A percentile compares a stretch with the other conserved stretches of the same genome.
Conservation (phyloP, 2,113 vertebrate species). For the Sigmodon hispidus region DNA sequence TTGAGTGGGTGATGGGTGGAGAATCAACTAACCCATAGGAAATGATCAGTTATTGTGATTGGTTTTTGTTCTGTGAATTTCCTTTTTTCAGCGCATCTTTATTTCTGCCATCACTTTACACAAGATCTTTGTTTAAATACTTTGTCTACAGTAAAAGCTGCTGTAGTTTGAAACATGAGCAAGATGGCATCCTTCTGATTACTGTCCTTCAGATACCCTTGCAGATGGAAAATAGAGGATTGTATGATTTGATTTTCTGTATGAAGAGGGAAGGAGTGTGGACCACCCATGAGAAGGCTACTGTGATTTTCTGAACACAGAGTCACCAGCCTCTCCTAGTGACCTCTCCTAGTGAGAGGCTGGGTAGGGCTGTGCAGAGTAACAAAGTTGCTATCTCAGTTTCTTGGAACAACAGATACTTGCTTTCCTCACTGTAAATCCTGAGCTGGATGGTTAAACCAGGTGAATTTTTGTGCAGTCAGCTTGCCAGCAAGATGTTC, state of each 20-base stretch:
- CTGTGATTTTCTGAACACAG: neutral
- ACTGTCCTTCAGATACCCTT: fast-evolving
- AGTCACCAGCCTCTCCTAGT: neutral
- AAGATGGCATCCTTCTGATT: neutral
- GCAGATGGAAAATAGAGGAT: neutral
- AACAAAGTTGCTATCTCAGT: neutral
- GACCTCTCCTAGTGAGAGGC: neutral
- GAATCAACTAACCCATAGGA: neutral
- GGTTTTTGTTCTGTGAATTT: neutral
- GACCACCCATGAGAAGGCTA: too few species aligned
- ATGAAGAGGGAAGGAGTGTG: fast-evolving
- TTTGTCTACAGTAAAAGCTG: neutral
- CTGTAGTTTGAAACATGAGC: neutral
- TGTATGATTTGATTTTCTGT: neutral
- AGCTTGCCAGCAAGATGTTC: neutral
- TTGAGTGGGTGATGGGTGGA: neutral
- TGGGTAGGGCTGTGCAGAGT: neutral
- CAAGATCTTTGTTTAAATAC: neutral
- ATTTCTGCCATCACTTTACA: neutral
- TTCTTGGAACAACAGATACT: neutral
- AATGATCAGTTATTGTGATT: neutral
- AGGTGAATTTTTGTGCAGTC: too few species aligned
- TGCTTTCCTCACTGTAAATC: neutral
- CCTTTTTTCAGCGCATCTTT: neutral
- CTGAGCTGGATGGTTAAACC: neutral